Evolutionary conservation across 2,888 invertebrate genomes (phyloP).

Genomic region (Rotaria magnacalcarata): DNA sequence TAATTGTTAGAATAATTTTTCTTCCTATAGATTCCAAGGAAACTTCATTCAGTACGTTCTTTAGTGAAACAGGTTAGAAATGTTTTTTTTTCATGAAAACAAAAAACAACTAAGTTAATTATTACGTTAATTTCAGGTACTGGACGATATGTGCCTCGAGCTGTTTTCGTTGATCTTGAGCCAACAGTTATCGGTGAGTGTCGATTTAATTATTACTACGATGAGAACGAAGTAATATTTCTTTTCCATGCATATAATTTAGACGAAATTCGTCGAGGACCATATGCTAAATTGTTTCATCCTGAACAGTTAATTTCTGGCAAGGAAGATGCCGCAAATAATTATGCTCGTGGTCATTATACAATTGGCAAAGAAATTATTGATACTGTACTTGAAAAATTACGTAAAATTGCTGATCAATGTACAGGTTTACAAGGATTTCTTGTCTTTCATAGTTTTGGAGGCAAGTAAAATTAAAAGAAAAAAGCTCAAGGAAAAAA

Average conservation of each 20-base stretch:
- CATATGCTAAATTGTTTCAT: slow-evolving; percentile 47
- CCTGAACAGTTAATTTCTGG: slow-evolving; percentile 47
- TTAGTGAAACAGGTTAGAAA: slow-evolving; percentile 39
- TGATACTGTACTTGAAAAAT: slow-evolving; percentile 45
- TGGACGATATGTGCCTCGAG: slow-evolving; percentile 47
- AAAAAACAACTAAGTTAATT: no score
- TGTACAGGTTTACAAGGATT: slow-evolving; percentile 48
- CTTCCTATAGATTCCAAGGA: slow-evolving; percentile 10
- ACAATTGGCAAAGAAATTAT: slow-evolving; percentile 48
- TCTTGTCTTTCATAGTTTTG: slow-evolving; percentile 48
- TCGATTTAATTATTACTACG: background rate
- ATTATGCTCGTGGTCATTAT: slow-evolving; percentile 48
- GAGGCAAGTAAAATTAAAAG: slow-evolving; percentile 31
- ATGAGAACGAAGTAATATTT: background rate
- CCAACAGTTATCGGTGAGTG: slow-evolving; percentile 47
- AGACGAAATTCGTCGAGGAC: slow-evolving; percentile 47
- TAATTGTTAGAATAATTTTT: background rate
- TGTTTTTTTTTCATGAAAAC: no score
- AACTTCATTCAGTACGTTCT: slow-evolving; percentile 45
- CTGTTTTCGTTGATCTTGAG: slow-evolving; percentile 48
- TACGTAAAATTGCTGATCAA: slow-evolving; percentile 46
- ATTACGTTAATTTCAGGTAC: background rate
- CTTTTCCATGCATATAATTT: background rate
- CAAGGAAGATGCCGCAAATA: slow-evolving; percentile 48
- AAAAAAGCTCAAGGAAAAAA: background rate